Evolutionary conservation across 2,888 invertebrate genomes (phyloP), one percentile per base, ranked within the genome.

Genomic region (Scrobipalpa costella): DNA sequence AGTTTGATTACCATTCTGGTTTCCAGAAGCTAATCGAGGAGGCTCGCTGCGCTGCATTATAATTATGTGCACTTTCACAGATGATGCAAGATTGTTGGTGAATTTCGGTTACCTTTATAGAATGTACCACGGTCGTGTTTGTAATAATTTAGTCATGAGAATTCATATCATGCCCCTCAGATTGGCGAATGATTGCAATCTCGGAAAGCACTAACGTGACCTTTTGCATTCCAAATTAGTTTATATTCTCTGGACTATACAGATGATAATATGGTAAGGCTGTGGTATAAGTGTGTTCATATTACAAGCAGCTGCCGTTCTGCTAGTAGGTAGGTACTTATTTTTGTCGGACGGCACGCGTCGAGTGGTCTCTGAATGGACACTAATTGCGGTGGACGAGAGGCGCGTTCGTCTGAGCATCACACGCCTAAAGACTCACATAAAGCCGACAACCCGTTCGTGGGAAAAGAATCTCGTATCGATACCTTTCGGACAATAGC

Each of bases 361-460:
- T 83, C 76, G 73, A 71, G 75, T 72, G 75, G 67, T 71, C 73
- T 73, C 71, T 86, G 79, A 86, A 88, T 88, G 85, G 80, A 72
- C 80, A 79, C 78, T 86, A 86, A 88, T 88, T 88, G 83, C 78
- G 72, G 77, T 74, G 77, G 81, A 84, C 78, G 79, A 78, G 77
- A 73, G 76, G 71, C 72, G 76, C 76, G 76, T 76, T 74, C 75
- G 74, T 75, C 73, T 75, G 76, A 73, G 72, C 77, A 76, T 75
- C 76, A 77, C 73, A 74, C 77, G 75, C 80, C 77, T 73, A 72
- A 72, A 76, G 67, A 66, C 69, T 74, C 72, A 75, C 75, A 77
- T 70, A 73, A 73, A 70, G 67, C 73, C 71, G 72, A 71, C 77
- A 78, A 80, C 77, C 76, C 73, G 74, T 74, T 73, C 81, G 81